Evolutionary conservation across 1,140 invertebrate species (phyloP).

Genomic region (Drosophila mojavensis): DNA sequence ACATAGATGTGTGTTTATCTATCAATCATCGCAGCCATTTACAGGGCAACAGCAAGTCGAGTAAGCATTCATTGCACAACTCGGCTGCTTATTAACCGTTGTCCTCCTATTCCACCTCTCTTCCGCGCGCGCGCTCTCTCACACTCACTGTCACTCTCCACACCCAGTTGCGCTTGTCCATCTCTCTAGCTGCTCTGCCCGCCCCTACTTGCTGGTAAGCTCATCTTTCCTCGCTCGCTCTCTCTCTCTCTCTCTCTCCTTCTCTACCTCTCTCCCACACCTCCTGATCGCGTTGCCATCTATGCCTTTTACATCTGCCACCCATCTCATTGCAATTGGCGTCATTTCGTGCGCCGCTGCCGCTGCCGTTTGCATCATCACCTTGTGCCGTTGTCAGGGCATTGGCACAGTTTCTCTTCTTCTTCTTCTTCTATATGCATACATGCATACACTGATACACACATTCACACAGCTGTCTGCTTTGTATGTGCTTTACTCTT

Average conservation of each 20-base stretch:
- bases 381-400: conserved; percentile 83
- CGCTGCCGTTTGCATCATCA: conserved; percentile 79
- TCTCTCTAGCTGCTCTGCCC: neutral
- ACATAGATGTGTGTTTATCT: no score
- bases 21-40: neutral
- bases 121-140: no score
- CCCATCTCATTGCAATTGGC: conserved; percentile 69
- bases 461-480: conserved; percentile 5
- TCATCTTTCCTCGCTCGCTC: neutral
- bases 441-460: conserved; percentile 15
- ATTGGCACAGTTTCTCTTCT: conserved; percentile 77
- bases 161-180: conserved; percentile 19
- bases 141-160: neutral
- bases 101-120: neutral
- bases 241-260: neutral
- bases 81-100: neutral
- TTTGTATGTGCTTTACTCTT: conserved; percentile 24
- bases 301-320: neutral
- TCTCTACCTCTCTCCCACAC: neutral
- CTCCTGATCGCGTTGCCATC: neutral
- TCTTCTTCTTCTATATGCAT: conserved; percentile 44
- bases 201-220: neutral
- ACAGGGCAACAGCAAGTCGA: neutral
- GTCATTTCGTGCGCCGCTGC: conserved; percentile 47
- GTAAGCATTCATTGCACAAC: no score